These are phyloP conservation scores for Porites australiensis DNA, from an alignment of 64 coral and sea anemone genomes.

Conservation along the genomic window DNA sequence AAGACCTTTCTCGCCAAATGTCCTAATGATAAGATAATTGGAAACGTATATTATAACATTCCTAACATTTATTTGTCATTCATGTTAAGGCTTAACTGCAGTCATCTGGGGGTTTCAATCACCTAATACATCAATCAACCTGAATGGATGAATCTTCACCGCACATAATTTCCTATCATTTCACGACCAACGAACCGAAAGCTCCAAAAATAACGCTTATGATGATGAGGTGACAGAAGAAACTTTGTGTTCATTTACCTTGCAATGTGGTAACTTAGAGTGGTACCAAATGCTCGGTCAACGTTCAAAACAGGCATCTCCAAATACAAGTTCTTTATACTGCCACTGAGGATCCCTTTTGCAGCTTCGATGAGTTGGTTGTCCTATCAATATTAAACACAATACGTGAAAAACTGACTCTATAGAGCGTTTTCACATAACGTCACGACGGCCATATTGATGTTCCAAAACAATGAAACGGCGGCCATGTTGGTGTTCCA, in stretches of 20 bases:
- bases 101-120: no score
- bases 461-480: no score
- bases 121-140: no score
- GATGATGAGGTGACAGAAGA: neutral
- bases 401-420: neutral
- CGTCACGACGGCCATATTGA: no score
- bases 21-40: conserved; percentile 35
- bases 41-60: neutral
- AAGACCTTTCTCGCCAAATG: conserved; percentile 80
- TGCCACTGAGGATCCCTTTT: conserved; percentile 58
- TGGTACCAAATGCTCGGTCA: conserved; percentile 74
- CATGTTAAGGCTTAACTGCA: no score
- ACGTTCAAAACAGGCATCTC: conserved; percentile 57
- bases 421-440: no score
- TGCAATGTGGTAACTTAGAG: conserved; percentile 78
- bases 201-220: neutral
- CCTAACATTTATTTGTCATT: no score
- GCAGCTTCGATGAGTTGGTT: conserved; percentile 64
- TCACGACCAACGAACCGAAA: neutral
- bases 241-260: conserved; percentile 14
- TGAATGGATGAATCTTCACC: no score
- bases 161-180: no score
- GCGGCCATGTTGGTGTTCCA: no score
- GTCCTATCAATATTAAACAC: conserved; percentile 46
- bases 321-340: conserved; percentile 30